phyloP scores from a whole-genome alignment of 2,888 invertebrate genomes.

The Portevinia maculata region DNA sequence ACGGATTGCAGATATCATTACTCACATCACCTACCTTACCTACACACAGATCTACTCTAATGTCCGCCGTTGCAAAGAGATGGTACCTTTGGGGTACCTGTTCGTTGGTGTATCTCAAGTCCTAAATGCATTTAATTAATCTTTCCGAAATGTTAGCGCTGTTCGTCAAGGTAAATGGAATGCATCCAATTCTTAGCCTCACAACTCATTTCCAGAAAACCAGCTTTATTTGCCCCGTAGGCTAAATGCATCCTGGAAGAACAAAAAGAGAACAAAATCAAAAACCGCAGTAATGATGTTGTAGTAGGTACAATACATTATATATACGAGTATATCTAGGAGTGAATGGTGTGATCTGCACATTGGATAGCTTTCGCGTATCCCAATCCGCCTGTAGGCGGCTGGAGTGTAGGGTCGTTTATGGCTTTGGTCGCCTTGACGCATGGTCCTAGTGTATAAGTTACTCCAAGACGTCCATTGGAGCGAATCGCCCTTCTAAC shows the following conservation, averaged over 20 bases:
- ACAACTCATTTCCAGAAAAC: slow-evolving; percentile 52
- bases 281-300: slow-evolving; percentile 35
- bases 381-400: slow-evolving; percentile 51
- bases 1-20: slow-evolving; percentile 80
- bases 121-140: slow-evolving; percentile 66
- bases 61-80: slow-evolving; percentile 4
- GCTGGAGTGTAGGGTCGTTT: slow-evolving; percentile 40
- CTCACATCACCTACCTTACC: slow-evolving; percentile 58
- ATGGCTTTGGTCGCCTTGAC: slow-evolving; percentile 15
- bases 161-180: slow-evolving; percentile 29
- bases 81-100: slow-evolving; percentile 43
- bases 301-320: background rate
- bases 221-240: slow-evolving; percentile 41
- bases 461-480: slow-evolving; percentile 32
- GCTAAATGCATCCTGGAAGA: slow-evolving; percentile 32
- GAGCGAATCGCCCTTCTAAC: slow-evolving; percentile 59
- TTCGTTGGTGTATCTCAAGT: slow-evolving; percentile 35
- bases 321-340: background rate
- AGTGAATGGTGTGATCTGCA: slow-evolving; percentile 17
- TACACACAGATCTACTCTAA: slow-evolving; percentile 32
- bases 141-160: slow-evolving; percentile 52
- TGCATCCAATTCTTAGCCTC: slow-evolving; percentile 41
- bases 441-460: slow-evolving; percentile 32
- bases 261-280: slow-evolving; percentile 7
- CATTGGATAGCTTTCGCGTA: slow-evolving; percentile 51